Evolutionary conservation across 2,888 invertebrate species (phyloP).

Genomic region (Maniola hyperantus): DNA sequence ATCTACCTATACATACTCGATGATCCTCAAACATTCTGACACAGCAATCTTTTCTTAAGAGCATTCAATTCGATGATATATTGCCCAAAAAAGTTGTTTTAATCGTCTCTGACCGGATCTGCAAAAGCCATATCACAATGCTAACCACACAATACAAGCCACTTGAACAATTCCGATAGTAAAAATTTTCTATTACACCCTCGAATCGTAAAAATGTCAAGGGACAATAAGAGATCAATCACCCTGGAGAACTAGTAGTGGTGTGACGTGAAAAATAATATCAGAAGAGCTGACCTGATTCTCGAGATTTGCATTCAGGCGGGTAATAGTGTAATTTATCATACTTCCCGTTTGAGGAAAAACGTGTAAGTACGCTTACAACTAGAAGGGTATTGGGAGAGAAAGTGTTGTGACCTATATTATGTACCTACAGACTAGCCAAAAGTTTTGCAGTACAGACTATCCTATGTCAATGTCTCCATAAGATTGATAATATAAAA

Average conservation of each 20-base stretch:
- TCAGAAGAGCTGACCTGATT: constrained; percentile 72
- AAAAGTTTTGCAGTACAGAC: background rate
- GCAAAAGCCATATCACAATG: constrained; percentile 53
- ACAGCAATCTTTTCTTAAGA: constrained; percentile 3
- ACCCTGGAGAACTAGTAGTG: constrained; percentile 66
- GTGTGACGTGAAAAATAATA: constrained; percentile 73
- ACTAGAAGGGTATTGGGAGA: constrained; percentile 1
- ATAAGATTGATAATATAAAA: no score
- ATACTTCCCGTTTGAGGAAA: constrained; percentile 66
- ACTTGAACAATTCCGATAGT: constrained; percentile 44
- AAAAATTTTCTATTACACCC: constrained; percentile 55
- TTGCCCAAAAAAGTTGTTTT: constrained; percentile 36
- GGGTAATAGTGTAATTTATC: constrained; percentile 69
- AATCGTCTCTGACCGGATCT: constrained; percentile 75
- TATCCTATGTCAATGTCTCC: no score
- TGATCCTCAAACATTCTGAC: constrained; percentile 10
- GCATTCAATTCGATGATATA: constrained; percentile 42
- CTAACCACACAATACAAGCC: constrained; percentile 36
- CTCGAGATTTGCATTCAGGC: constrained; percentile 77
- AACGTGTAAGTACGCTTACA: constrained; percentile 44
- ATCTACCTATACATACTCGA: background rate
- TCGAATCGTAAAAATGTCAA: constrained; percentile 48
- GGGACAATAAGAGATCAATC: constrained; percentile 70
- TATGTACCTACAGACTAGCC: background rate
- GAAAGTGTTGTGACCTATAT: background rate